A percentile compares a stretch with the other conserved stretches of the same genome.
These are phyloP conservation scores for Melanogrammus aeglefinus DNA, from an alignment of 2,797 vertebrate species.

Conservation along the genomic window DNA sequence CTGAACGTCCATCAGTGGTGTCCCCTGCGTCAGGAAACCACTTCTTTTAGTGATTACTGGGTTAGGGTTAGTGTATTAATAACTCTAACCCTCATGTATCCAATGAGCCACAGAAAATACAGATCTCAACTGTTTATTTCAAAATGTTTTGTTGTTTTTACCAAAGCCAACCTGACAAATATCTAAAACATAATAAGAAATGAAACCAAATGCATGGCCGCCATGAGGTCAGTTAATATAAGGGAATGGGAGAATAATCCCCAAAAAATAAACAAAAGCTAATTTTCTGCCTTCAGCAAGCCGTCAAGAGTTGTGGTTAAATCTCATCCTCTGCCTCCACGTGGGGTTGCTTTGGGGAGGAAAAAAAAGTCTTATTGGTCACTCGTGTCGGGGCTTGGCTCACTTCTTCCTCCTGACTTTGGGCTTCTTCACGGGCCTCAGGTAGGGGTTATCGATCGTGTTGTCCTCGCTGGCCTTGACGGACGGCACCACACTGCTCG, in stretches of 20 bases:
- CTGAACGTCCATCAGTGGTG: background rate
- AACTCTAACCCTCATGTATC: background rate
- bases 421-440: slow-evolving; percentile 95
- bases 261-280: background rate
- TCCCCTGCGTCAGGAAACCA: background rate
- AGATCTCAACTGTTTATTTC: background rate
- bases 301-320: background rate
- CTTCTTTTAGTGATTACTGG: background rate
- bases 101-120: background rate
- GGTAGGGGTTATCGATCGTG: slow-evolving; percentile 94
- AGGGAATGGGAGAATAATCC: background rate
- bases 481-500: slow-evolving; percentile 76
- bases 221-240: background rate
- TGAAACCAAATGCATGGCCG: background rate
- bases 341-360: background rate
- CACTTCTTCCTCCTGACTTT: slow-evolving; percentile 98
- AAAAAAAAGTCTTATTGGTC: background rate
- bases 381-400: slow-evolving; percentile 29
- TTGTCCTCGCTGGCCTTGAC: slow-evolving; percentile 85
- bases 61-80: no score
- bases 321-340: background rate
- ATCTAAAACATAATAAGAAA: background rate
- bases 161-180: background rate
- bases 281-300: background rate
- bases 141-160: background rate